phyloP scores from a whole-genome alignment of 2,113 vertebrate species.

The Lathamus discolor region DNA sequence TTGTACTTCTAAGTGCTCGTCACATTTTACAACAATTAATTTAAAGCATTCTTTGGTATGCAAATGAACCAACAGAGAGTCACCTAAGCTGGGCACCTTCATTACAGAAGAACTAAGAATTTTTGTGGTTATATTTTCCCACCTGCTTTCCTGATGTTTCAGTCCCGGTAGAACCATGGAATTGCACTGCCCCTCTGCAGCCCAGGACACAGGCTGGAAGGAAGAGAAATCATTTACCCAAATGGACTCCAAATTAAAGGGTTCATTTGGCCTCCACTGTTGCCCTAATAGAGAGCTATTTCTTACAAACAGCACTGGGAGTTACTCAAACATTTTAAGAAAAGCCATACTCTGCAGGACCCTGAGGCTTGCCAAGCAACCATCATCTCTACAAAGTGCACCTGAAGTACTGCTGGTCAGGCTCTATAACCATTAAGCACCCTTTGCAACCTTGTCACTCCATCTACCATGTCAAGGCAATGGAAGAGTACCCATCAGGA shows the following conservation, averaged over 20 bases:
- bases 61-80: neutral
- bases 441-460: neutral
- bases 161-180: neutral
- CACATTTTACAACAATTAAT: neutral
- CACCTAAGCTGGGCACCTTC: neutral
- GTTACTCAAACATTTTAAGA: neutral
- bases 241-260: neutral
- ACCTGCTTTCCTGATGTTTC: neutral
- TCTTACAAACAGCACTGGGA: neutral
- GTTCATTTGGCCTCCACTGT: neutral
- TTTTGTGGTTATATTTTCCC: accelerated
- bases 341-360: neutral
- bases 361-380: neutral
- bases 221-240: neutral
- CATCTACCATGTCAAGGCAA: too few species aligned
- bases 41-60: neutral
- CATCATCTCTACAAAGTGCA: neutral
- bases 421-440: accelerated
- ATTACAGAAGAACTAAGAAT: neutral
- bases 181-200: neutral
- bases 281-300: neutral
- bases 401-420: neutral
- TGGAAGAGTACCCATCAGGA: neutral
- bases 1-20: neutral
- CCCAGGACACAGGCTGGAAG: neutral